Evolutionary conservation across 2,888 invertebrate species (phyloP), one percentile per base, ranked within the genome.

Genomic region (Tromatobia lineatoria): DNA sequence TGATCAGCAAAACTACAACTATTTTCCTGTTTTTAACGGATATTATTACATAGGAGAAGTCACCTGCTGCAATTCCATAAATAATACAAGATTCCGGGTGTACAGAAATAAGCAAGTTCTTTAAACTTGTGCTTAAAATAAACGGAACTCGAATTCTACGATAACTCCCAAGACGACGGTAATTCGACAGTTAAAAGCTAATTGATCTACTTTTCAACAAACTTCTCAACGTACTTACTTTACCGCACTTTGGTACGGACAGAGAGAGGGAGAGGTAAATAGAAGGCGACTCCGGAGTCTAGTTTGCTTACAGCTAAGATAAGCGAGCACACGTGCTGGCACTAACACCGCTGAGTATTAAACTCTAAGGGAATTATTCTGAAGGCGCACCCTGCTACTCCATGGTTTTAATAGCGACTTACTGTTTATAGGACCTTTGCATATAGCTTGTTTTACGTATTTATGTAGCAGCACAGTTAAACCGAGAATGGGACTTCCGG

Each of bases 401-500:
- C 6, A 59, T n/a, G 59, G 57, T 18, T 59, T 34, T 59, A 29
- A 59, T 34, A 59, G n/a, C 59, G n/a, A 59, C 59, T 34, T 10
- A 59, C 13, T 34, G 59, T 4, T n/a, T 15, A 34, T 29, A 6
- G 59, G 29, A 59, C 34, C 15, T 34, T 59, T n/a, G 34, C 34
- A n/a, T n/a, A 59, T 29, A 34, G 34, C n/a, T 13, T 57, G 3
- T 13, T 29, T 13, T 2, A 25, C 29, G 8, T 34, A 34, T 29
- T 29, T 59, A 34, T 29, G 6, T 29, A 59, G 11, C 52, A 59
- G 13, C 15, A 29, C 59, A 2, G 59, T 29, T 15, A 59, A n/a
- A 29, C 29, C 59, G 34, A 7, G 7, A 8, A 7, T n/a, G 34
- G 15, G 29, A 34, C n/a, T 59, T 59, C 34, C 59, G 59, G 8